phyloP scores from a whole-genome alignment of 2,888 invertebrate genomes.

The Pyrrhia umbra region DNA sequence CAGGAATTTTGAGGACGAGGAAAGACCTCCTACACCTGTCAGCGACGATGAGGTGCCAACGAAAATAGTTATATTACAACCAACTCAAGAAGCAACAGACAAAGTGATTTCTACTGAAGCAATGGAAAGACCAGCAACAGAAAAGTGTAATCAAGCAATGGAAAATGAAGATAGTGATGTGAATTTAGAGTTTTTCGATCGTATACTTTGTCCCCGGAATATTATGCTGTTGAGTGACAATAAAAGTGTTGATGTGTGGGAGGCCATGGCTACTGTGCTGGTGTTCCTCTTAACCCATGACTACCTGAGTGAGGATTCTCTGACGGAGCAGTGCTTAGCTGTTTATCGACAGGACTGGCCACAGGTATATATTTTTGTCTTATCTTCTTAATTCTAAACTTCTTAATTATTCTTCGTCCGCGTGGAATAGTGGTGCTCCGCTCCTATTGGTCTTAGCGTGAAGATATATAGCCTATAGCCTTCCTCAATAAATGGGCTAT shows the following conservation, averaged over 20 bases:
- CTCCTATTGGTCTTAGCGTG: too few species aligned
- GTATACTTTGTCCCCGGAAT: constrained; percentile 82
- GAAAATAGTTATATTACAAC: constrained; percentile 34
- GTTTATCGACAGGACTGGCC: constrained; percentile 93
- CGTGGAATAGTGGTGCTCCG: too few species aligned
- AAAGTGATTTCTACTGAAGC: neutral
- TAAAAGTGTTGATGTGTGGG: constrained; percentile 76
- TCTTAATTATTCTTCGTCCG: too few species aligned
- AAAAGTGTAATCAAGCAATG: constrained; percentile 25
- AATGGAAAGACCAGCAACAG: neutral
- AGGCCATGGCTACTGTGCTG: constrained; percentile 81
- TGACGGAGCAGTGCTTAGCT: constrained; percentile 92
- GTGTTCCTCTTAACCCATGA: constrained; percentile 88
- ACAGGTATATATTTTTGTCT: constrained; percentile 84
- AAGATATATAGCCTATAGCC: too few species aligned
- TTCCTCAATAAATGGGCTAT: too few species aligned
- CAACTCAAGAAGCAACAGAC: neutral
- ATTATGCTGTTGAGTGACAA: constrained; percentile 76
- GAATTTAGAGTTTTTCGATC: constrained; percentile 76
- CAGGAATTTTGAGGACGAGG: constrained; percentile 74
- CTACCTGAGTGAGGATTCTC: constrained; percentile 90
- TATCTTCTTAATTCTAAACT: neutral
- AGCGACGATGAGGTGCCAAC: constrained; percentile 71
- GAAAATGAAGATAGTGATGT: constrained; percentile 47
- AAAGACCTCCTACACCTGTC: constrained; percentile 71